Percentiles rank a stretch among this genome's conserved stretches.
Conservation (phyloP, 2,113 vertebrate species). For the Poecilia latipinna region DNA sequence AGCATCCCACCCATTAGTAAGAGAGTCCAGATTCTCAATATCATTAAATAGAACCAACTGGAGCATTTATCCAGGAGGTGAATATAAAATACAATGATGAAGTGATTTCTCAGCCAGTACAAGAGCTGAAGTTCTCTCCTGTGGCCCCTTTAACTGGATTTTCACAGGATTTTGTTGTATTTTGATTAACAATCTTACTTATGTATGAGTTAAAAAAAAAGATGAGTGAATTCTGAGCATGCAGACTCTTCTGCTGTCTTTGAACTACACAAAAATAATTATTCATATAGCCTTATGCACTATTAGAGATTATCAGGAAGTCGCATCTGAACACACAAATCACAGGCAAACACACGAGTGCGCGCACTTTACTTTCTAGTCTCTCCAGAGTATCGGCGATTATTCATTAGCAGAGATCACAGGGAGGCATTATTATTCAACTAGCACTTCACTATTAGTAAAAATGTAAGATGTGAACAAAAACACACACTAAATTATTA, state of each 20-base stretch:
- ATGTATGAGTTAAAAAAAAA: slow-evolving; percentile 59
- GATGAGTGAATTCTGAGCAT: slow-evolving; percentile 53
- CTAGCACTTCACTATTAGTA: slow-evolving; percentile 56
- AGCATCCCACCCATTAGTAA: not conserved
- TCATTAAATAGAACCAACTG: not conserved
- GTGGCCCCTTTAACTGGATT: slow-evolving; percentile 48
- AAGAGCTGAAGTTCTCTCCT: slow-evolving; percentile 40
- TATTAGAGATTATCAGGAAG: slow-evolving; percentile 68
- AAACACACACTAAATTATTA: slow-evolving; percentile 24
- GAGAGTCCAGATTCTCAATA: not conserved
- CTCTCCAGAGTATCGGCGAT: slow-evolving; percentile 61
- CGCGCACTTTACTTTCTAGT: slow-evolving; percentile 45
- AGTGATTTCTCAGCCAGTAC: slow-evolving; percentile 19
- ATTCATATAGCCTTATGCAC: slow-evolving; percentile 65
- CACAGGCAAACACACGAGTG: slow-evolving; percentile 26
- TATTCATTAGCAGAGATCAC: slow-evolving; percentile 74
- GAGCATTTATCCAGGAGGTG: slow-evolving; percentile 11
- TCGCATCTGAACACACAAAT: slow-evolving; percentile 58
- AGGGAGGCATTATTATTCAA: slow-evolving; percentile 65
- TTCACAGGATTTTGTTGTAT: slow-evolving; percentile 46
- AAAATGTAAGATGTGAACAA: slow-evolving; percentile 38
- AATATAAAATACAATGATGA: slow-evolving; percentile 13
- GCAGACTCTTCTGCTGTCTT: slow-evolving; percentile 47
- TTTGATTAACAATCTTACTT: slow-evolving; percentile 64
- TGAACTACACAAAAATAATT: slow-evolving; percentile 54